Evolutionary conservation across 1,140 invertebrate species (phyloP).

Genomic region (Agrypnia vestita): DNA sequence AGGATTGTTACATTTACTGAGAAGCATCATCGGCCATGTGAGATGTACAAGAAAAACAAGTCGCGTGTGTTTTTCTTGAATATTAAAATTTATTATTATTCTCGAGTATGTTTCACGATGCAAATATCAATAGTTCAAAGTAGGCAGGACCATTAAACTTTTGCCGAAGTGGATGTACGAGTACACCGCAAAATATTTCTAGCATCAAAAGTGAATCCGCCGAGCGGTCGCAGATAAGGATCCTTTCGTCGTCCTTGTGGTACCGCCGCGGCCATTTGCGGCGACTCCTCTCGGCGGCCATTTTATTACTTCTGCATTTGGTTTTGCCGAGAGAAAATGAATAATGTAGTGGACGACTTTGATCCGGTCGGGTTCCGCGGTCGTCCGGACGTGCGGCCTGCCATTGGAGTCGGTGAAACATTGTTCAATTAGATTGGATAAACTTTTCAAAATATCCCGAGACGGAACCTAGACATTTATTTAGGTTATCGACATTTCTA

Average conservation of each 20-base stretch:
- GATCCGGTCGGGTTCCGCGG: conserved; percentile 48
- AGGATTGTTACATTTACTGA: no score
- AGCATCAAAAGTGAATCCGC: conserved; percentile 16
- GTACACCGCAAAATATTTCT: no score
- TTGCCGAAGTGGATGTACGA: no score
- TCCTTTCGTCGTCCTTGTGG: conserved; percentile 18
- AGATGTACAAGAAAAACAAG: no score
- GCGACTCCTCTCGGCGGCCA: background rate
- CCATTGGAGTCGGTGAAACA: background rate
- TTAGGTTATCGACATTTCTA: no score
- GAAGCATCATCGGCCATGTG: no score
- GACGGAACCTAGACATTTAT: background rate
- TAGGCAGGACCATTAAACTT: background rate
- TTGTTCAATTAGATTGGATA: background rate
- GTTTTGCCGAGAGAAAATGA: conserved; percentile 45
- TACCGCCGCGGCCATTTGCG: conserved; percentile 45
- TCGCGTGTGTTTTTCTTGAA: no score
- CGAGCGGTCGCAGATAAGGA: conserved; percentile 26
- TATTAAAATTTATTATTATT: no score
- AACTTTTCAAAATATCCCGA: background rate
- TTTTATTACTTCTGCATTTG: conserved; percentile 36
- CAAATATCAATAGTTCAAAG: background rate
- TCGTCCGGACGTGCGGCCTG: conserved; percentile 13
- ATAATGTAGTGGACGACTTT: conserved; percentile 52
- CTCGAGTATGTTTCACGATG: no score